Percentiles rank a stretch among this genome's conserved stretches.
Conservation (phyloP, 2,888 invertebrate species). For the Plutella xylostella region DNA sequence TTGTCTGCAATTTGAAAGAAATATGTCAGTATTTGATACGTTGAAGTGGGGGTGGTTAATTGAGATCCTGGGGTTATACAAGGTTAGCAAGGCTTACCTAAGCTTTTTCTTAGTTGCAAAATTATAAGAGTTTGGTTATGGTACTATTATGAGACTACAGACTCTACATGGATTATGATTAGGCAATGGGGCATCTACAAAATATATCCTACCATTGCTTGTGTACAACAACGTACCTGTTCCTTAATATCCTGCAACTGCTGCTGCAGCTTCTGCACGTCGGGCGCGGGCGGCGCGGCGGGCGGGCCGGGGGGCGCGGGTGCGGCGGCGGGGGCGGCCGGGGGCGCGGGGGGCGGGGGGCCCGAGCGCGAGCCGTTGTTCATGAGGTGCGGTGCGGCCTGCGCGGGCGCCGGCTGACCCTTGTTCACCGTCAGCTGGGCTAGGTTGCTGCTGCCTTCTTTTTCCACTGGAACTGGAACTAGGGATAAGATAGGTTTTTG, state of each 20-base stretch:
- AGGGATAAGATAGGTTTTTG: background rate
- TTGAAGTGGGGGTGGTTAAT: no score
- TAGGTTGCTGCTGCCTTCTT: conserved; percentile 43
- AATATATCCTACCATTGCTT: no score
- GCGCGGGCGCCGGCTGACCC: conserved; percentile 53
- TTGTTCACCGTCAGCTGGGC: conserved; percentile 60
- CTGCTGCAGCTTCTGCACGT: conserved; percentile 78
- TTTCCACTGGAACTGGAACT: background rate
- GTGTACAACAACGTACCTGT: conserved; percentile 76
- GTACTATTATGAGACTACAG: no score
- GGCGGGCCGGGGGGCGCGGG: conserved; percentile 34
- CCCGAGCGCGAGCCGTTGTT: conserved; percentile 51
- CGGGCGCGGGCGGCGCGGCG: conserved; percentile 42
- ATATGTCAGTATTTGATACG: no score
- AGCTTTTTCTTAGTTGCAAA: no score
- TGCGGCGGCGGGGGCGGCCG: conserved; percentile 64
- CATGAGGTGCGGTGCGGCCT: conserved; percentile 57
- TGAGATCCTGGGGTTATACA: no score
- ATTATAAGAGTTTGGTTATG: no score
- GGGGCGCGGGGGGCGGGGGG: conserved; percentile 19
- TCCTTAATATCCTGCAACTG: conserved; percentile 98
- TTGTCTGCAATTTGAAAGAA: conserved; percentile 75
- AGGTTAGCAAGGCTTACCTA: no score
- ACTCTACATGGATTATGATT: no score
- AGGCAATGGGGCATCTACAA: no score